Conservation (phyloP, 2,113 vertebrate genomes). For the Myiozetetes cayanensis region DNA sequence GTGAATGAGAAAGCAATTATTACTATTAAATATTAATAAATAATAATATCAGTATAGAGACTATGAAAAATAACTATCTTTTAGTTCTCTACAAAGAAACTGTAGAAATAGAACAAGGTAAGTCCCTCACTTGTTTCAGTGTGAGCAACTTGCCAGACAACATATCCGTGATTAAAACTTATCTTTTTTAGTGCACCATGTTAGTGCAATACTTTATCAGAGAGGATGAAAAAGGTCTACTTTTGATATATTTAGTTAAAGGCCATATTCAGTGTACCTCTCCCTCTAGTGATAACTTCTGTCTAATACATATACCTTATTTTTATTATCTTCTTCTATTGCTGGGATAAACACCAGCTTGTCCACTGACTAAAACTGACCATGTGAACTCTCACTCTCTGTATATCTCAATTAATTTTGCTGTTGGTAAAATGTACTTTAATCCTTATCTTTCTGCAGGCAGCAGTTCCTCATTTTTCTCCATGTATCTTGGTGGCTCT, state of each 20-base stretch:
- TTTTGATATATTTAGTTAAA: slow-evolving; percentile 27
- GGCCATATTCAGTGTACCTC: not conserved
- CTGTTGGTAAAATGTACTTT: not conserved
- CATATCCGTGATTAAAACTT: not conserved
- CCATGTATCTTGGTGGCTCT: not conserved
- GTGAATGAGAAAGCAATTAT: slow-evolving; percentile 29
- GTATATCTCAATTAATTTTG: not conserved
- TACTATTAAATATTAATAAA: slow-evolving; percentile 12
- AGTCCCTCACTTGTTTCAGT: not conserved
- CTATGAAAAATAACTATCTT: not conserved
- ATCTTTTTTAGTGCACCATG: not conserved
- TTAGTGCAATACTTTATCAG: not conserved
- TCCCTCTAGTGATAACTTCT: not conserved
- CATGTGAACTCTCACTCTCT: not conserved
- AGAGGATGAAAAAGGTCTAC: not conserved
- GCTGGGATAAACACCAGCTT: not conserved
- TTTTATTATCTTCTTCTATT: slow-evolving; percentile 15
- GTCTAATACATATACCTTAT: not conserved
- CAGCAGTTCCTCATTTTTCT: not conserved
- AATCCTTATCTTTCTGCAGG: not conserved
- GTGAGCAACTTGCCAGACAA: not conserved
- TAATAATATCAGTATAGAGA: not conserved
- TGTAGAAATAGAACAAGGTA: not conserved
- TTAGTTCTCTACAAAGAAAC: not conserved
- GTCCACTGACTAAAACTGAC: not conserved